Evolutionary conservation across 2,797 vertebrate genomes (phyloP), one percentile per base, ranked within the genome.

Genomic region (Todus mexicanus): DNA sequence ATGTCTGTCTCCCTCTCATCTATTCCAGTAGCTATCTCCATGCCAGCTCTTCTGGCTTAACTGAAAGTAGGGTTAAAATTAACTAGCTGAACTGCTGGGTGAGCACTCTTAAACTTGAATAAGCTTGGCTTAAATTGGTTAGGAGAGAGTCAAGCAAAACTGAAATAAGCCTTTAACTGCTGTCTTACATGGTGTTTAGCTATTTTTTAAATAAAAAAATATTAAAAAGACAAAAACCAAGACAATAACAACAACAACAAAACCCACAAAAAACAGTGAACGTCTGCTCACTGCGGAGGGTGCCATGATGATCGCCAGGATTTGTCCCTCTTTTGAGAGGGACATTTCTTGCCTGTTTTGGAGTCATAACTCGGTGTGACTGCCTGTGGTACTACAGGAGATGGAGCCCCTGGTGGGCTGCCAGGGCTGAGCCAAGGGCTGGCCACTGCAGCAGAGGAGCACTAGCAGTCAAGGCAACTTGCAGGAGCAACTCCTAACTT

Each of bases 401-500:
- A 35, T 2, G 15, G 25, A 54, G 50, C 12, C 12, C 4, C 2
- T 1, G 14, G 25, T 4, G 2, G 26, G 2, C 45, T 70, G 48
- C 43, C 35, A 43, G 60, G 19, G n/a, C 48, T 29, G 20, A 48
- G 59, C 43, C 3, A 1, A 35, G 72, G 80, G n/a, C 73, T 53
- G 65, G 57, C 6, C 7, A 4, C 65, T 42, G n/a, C 47, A 27
- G 29, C 25, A 15, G 19, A 79, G 40, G 56, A 29, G 26, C 45
- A 22, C 10, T 31, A n/a, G 35, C 27, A 12, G 11, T 61, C 29
- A 33, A 29, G 12, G 76, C 45, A 65, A 4, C 69, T 12, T 3
- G 0, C n/a, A 64, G 40, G 27, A 91, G 31, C 59, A 42, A 74
- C 54, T 43, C 63, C n/a, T 66, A 37, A 68, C 54, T 38, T 85